Base-by-base conservation (phyloP, 2,797 vertebrate species). In the Enteromius argenteus region DNA sequence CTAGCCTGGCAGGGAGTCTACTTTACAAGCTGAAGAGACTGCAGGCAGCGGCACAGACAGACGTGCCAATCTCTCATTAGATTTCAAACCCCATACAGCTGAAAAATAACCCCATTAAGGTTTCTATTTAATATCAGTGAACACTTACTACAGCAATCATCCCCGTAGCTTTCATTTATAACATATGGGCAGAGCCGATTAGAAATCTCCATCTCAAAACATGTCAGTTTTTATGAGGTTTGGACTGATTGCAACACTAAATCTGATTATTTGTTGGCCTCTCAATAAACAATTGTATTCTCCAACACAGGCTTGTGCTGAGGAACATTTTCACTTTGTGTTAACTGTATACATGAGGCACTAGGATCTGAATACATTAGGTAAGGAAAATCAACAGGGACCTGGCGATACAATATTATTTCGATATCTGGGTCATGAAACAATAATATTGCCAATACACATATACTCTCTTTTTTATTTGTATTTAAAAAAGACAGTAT, bases 81-180 rank as follows among this genome's bases (percentile, higher is more conserved):
- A 66, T 76, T 83, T 53, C 32, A 30, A 9, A 76, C n/a, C 42
- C n/a, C 32, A 82, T 51, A 35, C 71, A 51, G 13, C n/a, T 74
- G 71, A 82, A 39, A 72, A 72, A 81, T 49, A 35, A 35, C 39
- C 53, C 68, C 68, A 81, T 64, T 66, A 66, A 10, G 32, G 30
- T 81, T 74, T 82, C 44, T 64, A 51, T 82, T 74, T 23, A 82
- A 82, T 75, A 51, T 66, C 44, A 75, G 51, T 75, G 58, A 73
- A 66, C 71, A 39, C 58, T 66, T 73, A 39, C 44, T 37, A 49
- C n/a, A 60, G 69, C 35, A 64, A 64, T 62, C 68, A 72, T 73
- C 27, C 69, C 19, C 14, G 6, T 49, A 73, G 56, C 39, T 73
- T 81, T 73, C 39, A 81, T 81, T 81, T 73, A 64, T 56, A 73